Evolutionary conservation across 2,797 vertebrate genomes (phyloP), one percentile per base, ranked within the genome.

Genomic region (Chloroceryle amazona): DNA sequence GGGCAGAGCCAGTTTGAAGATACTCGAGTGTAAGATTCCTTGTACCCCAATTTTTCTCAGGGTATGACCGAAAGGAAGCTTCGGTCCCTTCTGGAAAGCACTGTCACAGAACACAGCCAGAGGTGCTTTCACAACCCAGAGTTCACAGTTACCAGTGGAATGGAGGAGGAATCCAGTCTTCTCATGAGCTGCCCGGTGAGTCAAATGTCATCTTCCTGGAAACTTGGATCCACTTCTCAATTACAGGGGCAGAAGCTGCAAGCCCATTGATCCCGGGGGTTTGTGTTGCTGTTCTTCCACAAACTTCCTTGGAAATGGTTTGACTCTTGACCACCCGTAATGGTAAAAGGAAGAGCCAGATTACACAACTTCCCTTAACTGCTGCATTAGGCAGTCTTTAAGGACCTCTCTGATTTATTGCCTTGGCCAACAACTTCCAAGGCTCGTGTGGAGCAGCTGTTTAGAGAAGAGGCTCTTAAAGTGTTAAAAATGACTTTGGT

Each of bases 161-260:
- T 89, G 18, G 99, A 99, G 63, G 94, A 98, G 57, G 97, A 97
- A 13, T 6, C 98, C 47, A 98, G 68, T 81, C 98, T 99, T 29
- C 97, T 99, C 91, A 98, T 99, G 96, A 99, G 98, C 97, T 99
- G 99, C 78, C 68, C 92, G 96, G 99, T 99, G 97, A 87, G 94
- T 60, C 47, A 15, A 52, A 5, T 4, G 23, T 26, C 62, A 95
- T 35, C 42, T 3, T 61, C 75, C 55, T 35, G 73, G 57, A 13
- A 25, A 8, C 60, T 31, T 6, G n/a, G 13, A 39, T 46, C 55
- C 6, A 1, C 11, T 26, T 29, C 74, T 58, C 49, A 6, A 0
- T 71, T 25, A 23, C 39, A 5, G 1, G 11, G 25, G 21, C 18
- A 83, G 58, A 68, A 71, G 23, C 6, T 39, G 44, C 47, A 20